Base-by-base conservation (phyloP, 1,140 invertebrate species). In the Psix sp. region DNA sequence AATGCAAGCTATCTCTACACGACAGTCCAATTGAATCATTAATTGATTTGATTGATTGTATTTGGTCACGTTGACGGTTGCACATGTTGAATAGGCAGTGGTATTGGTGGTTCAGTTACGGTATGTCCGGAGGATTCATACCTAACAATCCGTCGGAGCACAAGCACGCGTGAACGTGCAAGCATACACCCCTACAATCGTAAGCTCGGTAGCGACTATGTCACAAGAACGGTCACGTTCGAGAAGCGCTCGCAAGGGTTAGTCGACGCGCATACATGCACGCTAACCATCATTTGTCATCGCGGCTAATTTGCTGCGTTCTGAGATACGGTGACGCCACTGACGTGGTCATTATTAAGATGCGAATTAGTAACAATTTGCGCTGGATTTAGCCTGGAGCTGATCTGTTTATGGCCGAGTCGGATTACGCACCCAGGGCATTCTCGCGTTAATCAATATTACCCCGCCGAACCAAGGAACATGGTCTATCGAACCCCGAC, bases 301-400 rank as follows among this genome's bases (percentile, higher is more conserved):
- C 77, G 83, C 49, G 82, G 78, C 84, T 86, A 86, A 87, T 87
- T 87, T 86, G 85, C 84, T 83, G 78, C 81, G 83, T 87, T 85
- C 84, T 86, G 85, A 86, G 86, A 87, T 87, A 87, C 82, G 86
- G 82, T 86, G 84, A 86, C 84, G 84, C 82, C 80, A 85, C 84
- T 86, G 84, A 86, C 85, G 84, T 79, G 82, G 79, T 84, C 85
- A 84, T 87, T 87, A 87, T 87, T 87, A 87, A 87, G 86, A 86
- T 86, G 84, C 84, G 85, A 87, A 87, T 87, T 87, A 87, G 83
- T 87, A 87, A 87, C 86, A 87, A 87, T 87, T 87, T 86, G 86
- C 82, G 82, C 84, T 76, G 83, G 84, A 86, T 87, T 86, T 84
- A 82, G 81, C 80, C 81, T 85, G 82, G 66, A 80, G 80, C 79